Conservation (phyloP, 2,113 vertebrate genomes). For the Sylvilagus bachmani region DNA sequence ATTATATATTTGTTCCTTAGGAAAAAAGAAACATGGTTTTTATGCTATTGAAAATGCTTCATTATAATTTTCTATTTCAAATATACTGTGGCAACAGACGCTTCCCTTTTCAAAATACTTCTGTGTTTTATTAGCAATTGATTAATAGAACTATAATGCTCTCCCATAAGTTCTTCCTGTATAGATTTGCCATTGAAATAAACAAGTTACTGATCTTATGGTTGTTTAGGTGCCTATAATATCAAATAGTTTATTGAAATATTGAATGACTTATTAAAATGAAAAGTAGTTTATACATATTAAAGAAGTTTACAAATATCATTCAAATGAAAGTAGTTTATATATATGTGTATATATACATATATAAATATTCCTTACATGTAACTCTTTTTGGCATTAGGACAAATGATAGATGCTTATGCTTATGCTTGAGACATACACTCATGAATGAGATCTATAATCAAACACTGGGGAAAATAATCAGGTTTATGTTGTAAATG, state of each 20-base stretch:
- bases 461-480: background rate
- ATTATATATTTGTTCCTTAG: background rate
- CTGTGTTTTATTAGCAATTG: slow-evolving; percentile 9
- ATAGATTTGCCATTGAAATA: background rate
- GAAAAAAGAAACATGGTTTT: background rate
- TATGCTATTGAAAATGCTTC: background rate
- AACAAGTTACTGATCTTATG: background rate
- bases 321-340: background rate
- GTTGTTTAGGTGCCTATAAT: background rate
- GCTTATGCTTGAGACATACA: background rate
- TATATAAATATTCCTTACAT: background rate
- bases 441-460: background rate
- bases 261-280: slow-evolving; percentile 24
- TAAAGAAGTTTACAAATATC: too few species aligned
- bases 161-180: background rate
- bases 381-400: background rate
- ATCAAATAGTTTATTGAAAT: slow-evolving; percentile 7
- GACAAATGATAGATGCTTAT: background rate
- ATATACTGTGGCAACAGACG: background rate
- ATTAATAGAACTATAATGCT: slow-evolving; percentile 7
- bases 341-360: background rate
- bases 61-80: slow-evolving; percentile 56
- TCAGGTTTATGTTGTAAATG: background rate
- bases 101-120: slow-evolving; percentile 26
- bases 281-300: background rate